Base-by-base conservation (phyloP, 2,888 invertebrate genomes). In the Hofmannophila pseudospretella region DNA sequence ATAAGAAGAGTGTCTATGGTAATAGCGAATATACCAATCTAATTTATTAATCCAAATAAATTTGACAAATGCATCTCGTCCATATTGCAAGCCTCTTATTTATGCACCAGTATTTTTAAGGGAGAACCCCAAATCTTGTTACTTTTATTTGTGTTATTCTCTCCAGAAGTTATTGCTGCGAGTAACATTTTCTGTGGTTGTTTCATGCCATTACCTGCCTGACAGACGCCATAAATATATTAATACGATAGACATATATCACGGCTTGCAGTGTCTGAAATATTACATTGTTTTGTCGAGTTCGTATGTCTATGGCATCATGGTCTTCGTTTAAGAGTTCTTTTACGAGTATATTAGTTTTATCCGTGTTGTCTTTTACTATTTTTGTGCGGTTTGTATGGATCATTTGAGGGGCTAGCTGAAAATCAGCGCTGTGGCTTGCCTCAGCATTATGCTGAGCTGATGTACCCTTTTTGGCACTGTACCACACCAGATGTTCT, bases 121-220 rank as follows among this genome's bases (percentile, higher is more conserved):
- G 61, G 54, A 56, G 39, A 50, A 47, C 59, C 64, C 68, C 54
- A 55, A 53, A 67, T 67, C 64, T 62, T 64, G 64, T 74, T 76
- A 72, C 67, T 70, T 70, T 69, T 72, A 72, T 76, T 73, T 70
- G 62, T 70, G 64, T 69, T 72, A 70, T 65, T 63, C 67, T 64
- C 59, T 58, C 67, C 61, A 62, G 44, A 62, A 68, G 63, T 70
- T 74, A 76, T 67, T 61, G 65, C 67, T 54, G 47, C 54, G 55
- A 66, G 67, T 60, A 61, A 65, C 66, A 67, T 70, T 73, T 66
- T 54, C 55, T 67, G 77, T 67, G 79, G 80, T 81, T 77, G 80
- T 77, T 85, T 81, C 84, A 67, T 79, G 59, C 81, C 82, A 84
- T 85, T 84, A 85, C 85, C 81, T 81, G 80, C 60, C 54, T 71